Conservation (phyloP, 2,113 vertebrate genomes). For the Ameiurus melas region DNA sequence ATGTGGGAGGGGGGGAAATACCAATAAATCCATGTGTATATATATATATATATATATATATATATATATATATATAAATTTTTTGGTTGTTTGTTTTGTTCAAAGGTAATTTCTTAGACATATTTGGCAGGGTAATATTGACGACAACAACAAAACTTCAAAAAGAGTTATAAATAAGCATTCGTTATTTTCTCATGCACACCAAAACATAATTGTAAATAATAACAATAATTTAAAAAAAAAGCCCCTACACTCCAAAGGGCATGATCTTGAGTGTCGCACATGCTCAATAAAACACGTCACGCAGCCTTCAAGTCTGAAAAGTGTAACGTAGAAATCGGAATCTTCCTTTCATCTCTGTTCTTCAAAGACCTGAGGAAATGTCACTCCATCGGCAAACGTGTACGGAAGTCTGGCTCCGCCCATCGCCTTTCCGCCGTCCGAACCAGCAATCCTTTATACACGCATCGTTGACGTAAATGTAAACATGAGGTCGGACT, state of each 20-base stretch:
- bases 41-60: not conserved
- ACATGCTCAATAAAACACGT: conserved; percentile 35
- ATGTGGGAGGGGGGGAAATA: conserved; percentile 8
- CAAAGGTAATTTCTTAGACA: not conserved
- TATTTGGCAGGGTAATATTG: conserved; percentile 39
- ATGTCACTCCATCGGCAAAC: not conserved
- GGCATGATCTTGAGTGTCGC: conserved; percentile 6
- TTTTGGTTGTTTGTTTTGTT: no score
- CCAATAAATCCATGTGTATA: conserved; percentile 12
- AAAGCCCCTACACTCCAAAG: not conserved
- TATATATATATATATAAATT: no score
- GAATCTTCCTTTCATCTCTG: conserved; percentile 1
- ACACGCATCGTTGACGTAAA: conserved; percentile 40
- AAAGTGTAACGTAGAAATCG: conserved; percentile 13
- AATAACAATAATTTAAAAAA: not conserved
- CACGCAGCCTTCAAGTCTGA: conserved; percentile 15
- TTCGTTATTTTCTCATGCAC: conserved; percentile 52
- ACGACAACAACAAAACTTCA: conserved; percentile 7
- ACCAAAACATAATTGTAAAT: conserved; percentile 24
- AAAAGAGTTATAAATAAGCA: conserved; percentile 38
- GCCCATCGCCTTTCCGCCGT: not conserved
- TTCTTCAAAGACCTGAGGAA: conserved; percentile 52
- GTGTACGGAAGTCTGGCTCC: no score
- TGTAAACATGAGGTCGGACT: conserved; percentile 36
- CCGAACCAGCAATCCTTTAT: not conserved